These are phyloP conservation scores for Hypocryptadius cinnamomeus DNA, from an alignment of 2,113 vertebrate species.

Conservation along the genomic window DNA sequence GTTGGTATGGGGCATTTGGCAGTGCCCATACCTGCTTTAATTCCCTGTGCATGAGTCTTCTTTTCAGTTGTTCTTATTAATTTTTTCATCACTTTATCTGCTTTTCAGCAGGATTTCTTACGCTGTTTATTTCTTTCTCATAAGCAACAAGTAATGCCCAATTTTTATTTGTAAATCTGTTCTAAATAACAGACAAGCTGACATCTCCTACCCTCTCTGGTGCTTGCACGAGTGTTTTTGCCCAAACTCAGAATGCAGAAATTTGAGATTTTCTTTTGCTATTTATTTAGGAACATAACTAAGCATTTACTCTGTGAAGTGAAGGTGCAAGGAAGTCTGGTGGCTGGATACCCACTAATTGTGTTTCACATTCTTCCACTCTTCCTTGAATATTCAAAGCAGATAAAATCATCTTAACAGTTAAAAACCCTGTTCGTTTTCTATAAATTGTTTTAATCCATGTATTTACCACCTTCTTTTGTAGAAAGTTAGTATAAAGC, in stretches of 20 bases:
- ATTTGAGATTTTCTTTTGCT: neutral
- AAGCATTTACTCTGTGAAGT: neutral
- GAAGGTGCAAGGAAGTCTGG: neutral
- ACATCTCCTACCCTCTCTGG: neutral
- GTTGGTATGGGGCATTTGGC: neutral
- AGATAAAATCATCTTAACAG: neutral
- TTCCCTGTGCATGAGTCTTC: neutral
- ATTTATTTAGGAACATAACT: neutral
- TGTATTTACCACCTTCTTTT: neutral
- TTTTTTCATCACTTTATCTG: neutral
- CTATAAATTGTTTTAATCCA: neutral
- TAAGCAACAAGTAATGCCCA: neutral
- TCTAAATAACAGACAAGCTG: neutral
- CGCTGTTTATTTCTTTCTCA: neutral
- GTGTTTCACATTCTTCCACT: neutral
- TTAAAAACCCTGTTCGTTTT: accelerated
- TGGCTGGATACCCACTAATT: neutral
- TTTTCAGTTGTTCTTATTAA: neutral
- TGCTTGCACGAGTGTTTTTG: neutral
- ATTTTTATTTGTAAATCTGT: neutral
- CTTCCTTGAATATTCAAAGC: neutral
- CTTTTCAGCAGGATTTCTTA: neutral
- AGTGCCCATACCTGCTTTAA: neutral
- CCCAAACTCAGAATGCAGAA: neutral
- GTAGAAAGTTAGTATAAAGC: neutral